A percentile compares a stretch with the other conserved stretches of the same genome.
Conservation (phyloP, 2,113 vertebrate genomes). For the Planiliza haematocheilus region DNA sequence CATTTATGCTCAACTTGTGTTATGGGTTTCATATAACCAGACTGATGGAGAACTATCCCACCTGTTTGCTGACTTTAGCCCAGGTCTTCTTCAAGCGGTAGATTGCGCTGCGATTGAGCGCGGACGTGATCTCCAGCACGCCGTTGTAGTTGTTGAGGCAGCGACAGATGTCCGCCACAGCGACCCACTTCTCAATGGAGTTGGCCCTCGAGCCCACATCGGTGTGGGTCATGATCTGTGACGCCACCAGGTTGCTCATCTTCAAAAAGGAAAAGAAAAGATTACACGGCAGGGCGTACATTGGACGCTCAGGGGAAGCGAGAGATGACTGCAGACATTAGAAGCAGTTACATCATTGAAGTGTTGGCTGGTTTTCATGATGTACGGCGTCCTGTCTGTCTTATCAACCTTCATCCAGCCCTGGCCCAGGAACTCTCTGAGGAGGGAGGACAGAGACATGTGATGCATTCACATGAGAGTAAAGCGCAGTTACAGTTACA, state of each 20-base stretch:
- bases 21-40: too few species aligned
- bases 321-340: background rate
- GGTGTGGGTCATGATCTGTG: constrained; percentile 96
- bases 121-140: constrained; percentile 96
- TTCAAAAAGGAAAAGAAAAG: constrained; percentile 61
- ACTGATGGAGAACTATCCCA: constrained; percentile 47
- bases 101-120: constrained; percentile 98
- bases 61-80: constrained; percentile 98
- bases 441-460: constrained; percentile 16
- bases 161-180: constrained; percentile 96
- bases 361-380: constrained; percentile 98
- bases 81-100: constrained; percentile 99
- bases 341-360: constrained; percentile 92
- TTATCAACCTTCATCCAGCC: constrained; percentile 99
- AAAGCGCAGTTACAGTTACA: background rate
- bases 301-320: background rate
- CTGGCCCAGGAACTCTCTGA: constrained; percentile 97
- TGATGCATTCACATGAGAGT: background rate
- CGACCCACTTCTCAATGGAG: constrained; percentile 98
- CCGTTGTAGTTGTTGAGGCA: constrained; percentile 98
- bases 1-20: background rate
- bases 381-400: constrained; percentile 93
- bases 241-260: constrained; percentile 99
- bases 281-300: background rate
- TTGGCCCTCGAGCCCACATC: constrained; percentile 92